phyloP scores from a whole-genome alignment of 23 tunicate species.

The Botrylloides violaceus region DNA sequence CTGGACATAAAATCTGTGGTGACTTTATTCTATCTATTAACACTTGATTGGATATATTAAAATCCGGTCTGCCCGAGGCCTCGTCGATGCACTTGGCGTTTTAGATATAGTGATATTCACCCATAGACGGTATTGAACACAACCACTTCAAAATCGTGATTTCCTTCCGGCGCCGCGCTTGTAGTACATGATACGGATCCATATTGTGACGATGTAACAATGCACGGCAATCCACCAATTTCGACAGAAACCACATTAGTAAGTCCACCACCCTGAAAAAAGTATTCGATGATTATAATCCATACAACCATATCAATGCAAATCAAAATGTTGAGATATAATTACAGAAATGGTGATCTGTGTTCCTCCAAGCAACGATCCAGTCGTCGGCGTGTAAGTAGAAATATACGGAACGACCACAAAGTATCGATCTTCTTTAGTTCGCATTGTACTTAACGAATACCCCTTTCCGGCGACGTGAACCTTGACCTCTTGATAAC shows the following conservation, averaged over 20 bases:
- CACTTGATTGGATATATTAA: too few relatives aligned
- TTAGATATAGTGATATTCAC: too few relatives aligned
- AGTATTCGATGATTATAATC: too few relatives aligned
- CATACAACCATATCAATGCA: too few relatives aligned
- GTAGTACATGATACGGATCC: constrained; percentile 9
- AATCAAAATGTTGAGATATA: neutral
- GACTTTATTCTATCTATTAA: too few relatives aligned
- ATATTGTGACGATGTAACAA: constrained; percentile 3
- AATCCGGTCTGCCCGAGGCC: too few relatives aligned
- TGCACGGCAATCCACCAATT: constrained; percentile 16
- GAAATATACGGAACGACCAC: constrained; percentile 20
- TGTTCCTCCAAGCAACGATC: constrained; percentile 65
- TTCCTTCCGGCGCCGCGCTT: neutral
- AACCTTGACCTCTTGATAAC: constrained; percentile 1
- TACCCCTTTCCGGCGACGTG: constrained; percentile 7
- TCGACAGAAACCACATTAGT: constrained; percentile 18
- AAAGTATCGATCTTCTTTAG: neutral
- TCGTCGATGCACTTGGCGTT: too few relatives aligned
- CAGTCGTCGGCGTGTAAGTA: constrained; percentile 22
- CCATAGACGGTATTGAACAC: constrained; percentile 6
- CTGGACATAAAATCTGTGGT: too few relatives aligned
- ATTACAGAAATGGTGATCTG: constrained; percentile 30
- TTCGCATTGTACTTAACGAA: neutral
- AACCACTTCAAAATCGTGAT: neutral
- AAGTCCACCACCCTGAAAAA: constrained; percentile 19